Evolutionary conservation across 1,140 invertebrate genomes (phyloP).

Genomic region (Orius insidiosus): DNA sequence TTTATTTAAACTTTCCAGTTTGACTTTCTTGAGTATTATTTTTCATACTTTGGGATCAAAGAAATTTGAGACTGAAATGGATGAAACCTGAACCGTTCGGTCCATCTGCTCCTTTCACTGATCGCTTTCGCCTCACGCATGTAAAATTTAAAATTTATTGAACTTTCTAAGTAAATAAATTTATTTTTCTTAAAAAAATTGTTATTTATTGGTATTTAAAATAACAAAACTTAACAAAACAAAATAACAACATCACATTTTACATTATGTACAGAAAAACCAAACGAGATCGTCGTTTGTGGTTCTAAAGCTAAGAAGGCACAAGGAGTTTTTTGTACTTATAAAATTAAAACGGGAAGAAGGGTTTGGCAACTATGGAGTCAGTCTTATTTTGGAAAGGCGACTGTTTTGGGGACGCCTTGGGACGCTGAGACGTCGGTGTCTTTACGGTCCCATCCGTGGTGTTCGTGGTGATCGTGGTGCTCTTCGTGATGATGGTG

Average conservation of each 20-base stretch:
- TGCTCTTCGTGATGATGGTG: conserved; percentile 27
- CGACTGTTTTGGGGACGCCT: background rate
- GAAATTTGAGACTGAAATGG: too few species aligned
- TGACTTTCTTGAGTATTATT: too few species aligned
- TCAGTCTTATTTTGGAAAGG: conserved; percentile 13
- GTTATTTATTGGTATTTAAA: conserved; percentile 8
- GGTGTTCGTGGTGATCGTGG: conserved; percentile 28
- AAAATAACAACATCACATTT: conserved; percentile 2
- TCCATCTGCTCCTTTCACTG: too few species aligned
- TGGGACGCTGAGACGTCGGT: conserved; percentile 20
- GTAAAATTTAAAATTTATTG: too few species aligned
- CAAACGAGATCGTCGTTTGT: background rate
- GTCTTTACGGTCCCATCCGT: conserved; percentile 46
- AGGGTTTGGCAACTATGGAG: background rate
- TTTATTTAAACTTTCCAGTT: too few species aligned
- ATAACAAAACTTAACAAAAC: conserved; percentile 11
- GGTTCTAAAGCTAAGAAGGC: conserved; percentile 16
- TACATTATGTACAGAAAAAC: conserved; percentile 7
- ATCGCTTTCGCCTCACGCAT: too few species aligned
- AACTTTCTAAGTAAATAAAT: background rate
- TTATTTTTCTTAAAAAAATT: background rate
- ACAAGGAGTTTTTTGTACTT: conserved; percentile 16
- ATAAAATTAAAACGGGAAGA: too few species aligned
- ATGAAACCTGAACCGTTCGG: too few species aligned
- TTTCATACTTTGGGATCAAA: too few species aligned